Conservation (phyloP, 2,797 vertebrate species). For the Pseudomugil gertrudae region DNA sequence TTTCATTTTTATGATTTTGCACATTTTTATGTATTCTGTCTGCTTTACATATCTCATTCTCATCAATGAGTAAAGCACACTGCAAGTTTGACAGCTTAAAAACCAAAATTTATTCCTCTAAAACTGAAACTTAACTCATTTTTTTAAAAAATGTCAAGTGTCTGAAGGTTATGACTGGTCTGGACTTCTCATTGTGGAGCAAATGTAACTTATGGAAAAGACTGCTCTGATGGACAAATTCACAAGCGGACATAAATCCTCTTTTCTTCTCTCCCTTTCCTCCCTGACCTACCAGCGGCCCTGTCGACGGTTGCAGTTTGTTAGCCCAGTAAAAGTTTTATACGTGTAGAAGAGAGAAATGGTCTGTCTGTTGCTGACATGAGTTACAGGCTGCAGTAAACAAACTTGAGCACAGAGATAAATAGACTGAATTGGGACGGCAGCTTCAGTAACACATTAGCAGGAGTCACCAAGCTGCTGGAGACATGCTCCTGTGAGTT, state of each 20-base stretch:
- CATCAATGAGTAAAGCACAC: conserved; percentile 31
- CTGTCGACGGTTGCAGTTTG: conserved; percentile 71
- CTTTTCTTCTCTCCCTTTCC: conserved; percentile 45
- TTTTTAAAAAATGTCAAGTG: not conserved
- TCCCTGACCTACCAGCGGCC: conserved; percentile 25
- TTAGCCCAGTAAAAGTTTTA: conserved; percentile 82
- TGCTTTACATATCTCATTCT: conserved; percentile 25
- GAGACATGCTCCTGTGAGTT: conserved; percentile 21
- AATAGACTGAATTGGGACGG: conserved; percentile 69
- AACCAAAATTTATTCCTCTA: conserved; percentile 13
- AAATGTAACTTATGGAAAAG: conserved; percentile 50
- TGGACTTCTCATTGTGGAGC: conserved; percentile 27
- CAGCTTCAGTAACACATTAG: conserved; percentile 71
- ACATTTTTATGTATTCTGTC: conserved; percentile 45
- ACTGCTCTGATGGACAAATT: conserved; percentile 71
- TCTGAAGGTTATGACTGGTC: conserved; percentile 20
- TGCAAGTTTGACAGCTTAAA: conserved; percentile 36
- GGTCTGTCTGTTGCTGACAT: conserved; percentile 69
- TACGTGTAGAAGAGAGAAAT: conserved; percentile 70
- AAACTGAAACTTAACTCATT: conserved; percentile 32
- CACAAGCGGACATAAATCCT: conserved; percentile 73
- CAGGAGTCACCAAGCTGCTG: conserved; percentile 40
- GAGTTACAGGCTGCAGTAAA: conserved; percentile 78
- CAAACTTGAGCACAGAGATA: conserved; percentile 74
- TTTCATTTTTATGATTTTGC: conserved; percentile 44